These are phyloP conservation scores for Dinothrombium tinctorium DNA, from an alignment of 1,140 invertebrate species.

Conservation along the genomic window DNA sequence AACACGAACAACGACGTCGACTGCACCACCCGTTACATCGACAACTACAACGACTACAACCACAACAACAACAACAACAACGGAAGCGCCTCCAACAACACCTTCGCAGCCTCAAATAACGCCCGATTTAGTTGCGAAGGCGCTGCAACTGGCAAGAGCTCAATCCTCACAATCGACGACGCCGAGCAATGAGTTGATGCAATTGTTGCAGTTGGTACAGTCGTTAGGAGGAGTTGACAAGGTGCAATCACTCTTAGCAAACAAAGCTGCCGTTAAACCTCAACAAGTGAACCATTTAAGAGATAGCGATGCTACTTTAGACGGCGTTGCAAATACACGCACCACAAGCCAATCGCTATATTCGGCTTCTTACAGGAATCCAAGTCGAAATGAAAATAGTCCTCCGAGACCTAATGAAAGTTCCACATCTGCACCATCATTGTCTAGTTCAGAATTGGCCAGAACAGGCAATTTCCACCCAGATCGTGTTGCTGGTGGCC, in stretches of 20 bases:
- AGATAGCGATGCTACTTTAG: not conserved
- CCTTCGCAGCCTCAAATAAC: not conserved
- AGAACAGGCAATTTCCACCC: not conserved
- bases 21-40: conserved; percentile 4
- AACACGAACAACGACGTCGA: conserved; percentile 10
- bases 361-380: conserved; percentile 8
- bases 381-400: conserved; percentile 1
- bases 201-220: conserved; percentile 15
- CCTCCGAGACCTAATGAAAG: not conserved
- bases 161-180: not conserved
- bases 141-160: conserved; percentile 1
- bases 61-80: conserved; percentile 11
- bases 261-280: not conserved
- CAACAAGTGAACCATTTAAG: not conserved
- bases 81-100: conserved; percentile 6
- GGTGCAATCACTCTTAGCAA: conserved; percentile 12
- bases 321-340: not conserved
- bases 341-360: conserved; percentile 5
- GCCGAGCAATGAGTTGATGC: conserved; percentile 9
- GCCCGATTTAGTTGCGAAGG: conserved; percentile 2
- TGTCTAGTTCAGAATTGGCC: not conserved
- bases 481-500: not conserved
- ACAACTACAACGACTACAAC: conserved; percentile 11
- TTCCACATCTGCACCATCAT: conserved; percentile 2
- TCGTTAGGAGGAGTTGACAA: conserved; percentile 17